These are phyloP conservation scores for Pomatostomus ruficeps DNA, from an alignment of 2,113 vertebrate genomes.

Conservation along the genomic window DNA sequence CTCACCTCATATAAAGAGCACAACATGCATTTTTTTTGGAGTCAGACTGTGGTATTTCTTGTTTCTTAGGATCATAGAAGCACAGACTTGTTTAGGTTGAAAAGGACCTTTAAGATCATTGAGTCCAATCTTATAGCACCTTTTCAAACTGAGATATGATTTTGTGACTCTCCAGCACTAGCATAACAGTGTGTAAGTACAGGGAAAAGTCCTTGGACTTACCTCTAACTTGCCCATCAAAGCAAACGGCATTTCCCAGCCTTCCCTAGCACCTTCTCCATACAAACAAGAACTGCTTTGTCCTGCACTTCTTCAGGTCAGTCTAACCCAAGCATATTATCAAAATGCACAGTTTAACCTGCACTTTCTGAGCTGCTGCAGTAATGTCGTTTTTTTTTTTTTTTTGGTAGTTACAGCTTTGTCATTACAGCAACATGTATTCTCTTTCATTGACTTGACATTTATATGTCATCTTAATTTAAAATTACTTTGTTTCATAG, in stretches of 20 bases:
- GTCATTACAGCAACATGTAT: not conserved
- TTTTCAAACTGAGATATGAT: not conserved
- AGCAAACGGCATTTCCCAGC: not conserved
- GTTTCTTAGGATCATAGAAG: not conserved
- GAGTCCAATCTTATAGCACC: not conserved
- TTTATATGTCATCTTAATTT: not conserved
- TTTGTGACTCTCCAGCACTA: not conserved
- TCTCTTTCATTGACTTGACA: not conserved
- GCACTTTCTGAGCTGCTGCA: not conserved
- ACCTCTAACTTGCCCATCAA: not conserved
- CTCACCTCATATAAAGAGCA: not conserved
- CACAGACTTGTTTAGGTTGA: not conserved
- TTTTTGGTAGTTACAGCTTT: not conserved
- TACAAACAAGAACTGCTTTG: not conserved
- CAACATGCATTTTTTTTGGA: not conserved
- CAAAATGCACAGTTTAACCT: not conserved
- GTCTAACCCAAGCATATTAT: not conserved
- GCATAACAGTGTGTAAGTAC: fast-evolving
- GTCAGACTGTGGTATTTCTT: not conserved
- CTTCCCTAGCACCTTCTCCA: not conserved
- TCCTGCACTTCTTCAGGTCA: not conserved
- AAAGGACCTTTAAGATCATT: not conserved
- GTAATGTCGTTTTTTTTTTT: not conserved
- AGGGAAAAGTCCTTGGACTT: not conserved
- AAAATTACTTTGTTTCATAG: not conserved